Conservation (phyloP, 2,888 invertebrate genomes). For the Drosophila formosana region DNA sequence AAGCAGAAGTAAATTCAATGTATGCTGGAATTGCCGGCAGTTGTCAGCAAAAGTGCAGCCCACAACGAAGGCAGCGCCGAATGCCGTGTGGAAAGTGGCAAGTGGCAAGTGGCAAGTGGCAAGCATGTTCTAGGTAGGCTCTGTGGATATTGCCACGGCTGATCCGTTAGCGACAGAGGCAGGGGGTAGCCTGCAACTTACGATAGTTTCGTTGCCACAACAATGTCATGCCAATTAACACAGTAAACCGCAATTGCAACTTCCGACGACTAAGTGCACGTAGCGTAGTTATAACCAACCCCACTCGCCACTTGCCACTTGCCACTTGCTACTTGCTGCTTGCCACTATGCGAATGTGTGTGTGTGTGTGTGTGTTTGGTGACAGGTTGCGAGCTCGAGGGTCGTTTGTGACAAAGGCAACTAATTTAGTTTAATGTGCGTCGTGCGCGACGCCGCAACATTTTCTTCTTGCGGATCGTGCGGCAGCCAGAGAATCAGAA, state of each 20-base stretch:
- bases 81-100: slow-evolving; percentile 1
- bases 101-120: slow-evolving; percentile 10
- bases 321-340: not conserved
- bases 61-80: not conserved
- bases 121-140: slow-evolving; percentile 15
- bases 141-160: slow-evolving; percentile 17
- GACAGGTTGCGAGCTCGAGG: slow-evolving; percentile 51
- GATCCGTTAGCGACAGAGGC: not conserved
- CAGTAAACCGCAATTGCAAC: slow-evolving; percentile 76
- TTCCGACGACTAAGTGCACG: slow-evolving; percentile 77
- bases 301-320: slow-evolving; percentile 13
- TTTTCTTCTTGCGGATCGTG: slow-evolving; percentile 63
- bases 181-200: slow-evolving; percentile 30
- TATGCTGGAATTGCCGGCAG: slow-evolving; percentile 8
- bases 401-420: slow-evolving; percentile 80
- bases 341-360: slow-evolving; percentile 2
- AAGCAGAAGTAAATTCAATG: not conserved
- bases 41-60: slow-evolving; percentile 12
- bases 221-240: slow-evolving; percentile 77
- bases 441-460: slow-evolving; percentile 71
- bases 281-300: slow-evolving; percentile 51
- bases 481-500: slow-evolving; percentile 18
- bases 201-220: slow-evolving; percentile 58
- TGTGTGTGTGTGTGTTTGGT: slow-evolving; percentile 28
- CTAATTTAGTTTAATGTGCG: slow-evolving; percentile 79